Evolutionary conservation across 2,113 vertebrate genomes (phyloP).

Genomic region (Istiophorus platypterus): DNA sequence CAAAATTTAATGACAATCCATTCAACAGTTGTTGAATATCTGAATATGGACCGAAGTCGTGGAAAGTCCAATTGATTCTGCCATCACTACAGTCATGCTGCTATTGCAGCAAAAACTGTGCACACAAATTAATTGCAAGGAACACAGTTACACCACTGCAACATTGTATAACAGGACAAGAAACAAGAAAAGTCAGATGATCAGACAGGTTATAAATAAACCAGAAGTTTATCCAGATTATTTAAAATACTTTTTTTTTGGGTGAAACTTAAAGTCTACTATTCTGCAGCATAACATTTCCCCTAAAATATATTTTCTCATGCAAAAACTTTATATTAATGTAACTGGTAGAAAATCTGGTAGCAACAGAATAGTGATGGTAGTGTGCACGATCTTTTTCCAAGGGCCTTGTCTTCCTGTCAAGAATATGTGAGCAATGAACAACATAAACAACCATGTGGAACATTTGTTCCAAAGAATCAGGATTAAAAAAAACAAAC

Average conservation of each 20-base stretch:
- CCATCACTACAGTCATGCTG: neutral
- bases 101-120: neutral
- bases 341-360: neutral
- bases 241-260: too few relatives aligned
- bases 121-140: too few relatives aligned
- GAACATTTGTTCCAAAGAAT: slow-evolving; percentile 20
- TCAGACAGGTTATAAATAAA: too few relatives aligned
- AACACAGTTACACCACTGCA: too few relatives aligned
- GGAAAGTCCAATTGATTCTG: neutral
- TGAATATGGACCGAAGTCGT: too few relatives aligned
- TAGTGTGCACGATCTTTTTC: neutral
- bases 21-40: neutral
- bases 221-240: too few relatives aligned
- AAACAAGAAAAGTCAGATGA: neutral
- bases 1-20: neutral
- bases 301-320: neutral
- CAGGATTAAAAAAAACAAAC: neutral
- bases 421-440: slow-evolving; percentile 12
- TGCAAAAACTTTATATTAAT: neutral
- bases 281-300: neutral
- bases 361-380: neutral
- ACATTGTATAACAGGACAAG: neutral
- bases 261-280: too few relatives aligned
- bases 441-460: neutral
- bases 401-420: neutral